Percentiles rank a stretch among this genome's conserved stretches.
Evolutionary conservation across 2,113 vertebrate genomes (phyloP).

Genomic region (Brachirus orientalis): DNA sequence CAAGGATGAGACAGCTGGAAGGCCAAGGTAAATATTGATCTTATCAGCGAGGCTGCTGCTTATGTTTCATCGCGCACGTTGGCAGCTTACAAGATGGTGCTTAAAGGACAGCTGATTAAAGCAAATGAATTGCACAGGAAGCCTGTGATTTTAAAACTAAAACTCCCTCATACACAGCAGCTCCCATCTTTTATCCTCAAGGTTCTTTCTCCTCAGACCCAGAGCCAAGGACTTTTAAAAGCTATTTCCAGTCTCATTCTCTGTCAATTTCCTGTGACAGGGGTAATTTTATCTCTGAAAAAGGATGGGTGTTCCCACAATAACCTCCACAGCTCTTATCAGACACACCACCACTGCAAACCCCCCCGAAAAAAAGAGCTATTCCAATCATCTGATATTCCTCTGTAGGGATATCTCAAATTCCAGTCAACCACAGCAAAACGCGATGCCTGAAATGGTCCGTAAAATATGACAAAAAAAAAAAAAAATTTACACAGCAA

Average conservation of each 20-base stretch:
- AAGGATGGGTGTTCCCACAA: conserved; percentile 72
- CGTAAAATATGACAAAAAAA: conserved; percentile 35
- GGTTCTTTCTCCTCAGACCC: conserved; percentile 45
- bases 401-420: conserved; percentile 43
- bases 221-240: conserved; percentile 56
- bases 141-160: conserved; percentile 30
- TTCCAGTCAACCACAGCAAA: conserved; percentile 43
- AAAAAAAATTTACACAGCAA: conserved; percentile 14
- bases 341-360: conserved; percentile 36
- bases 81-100: neutral
- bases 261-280: conserved; percentile 62
- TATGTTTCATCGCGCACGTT: conserved; percentile 13
- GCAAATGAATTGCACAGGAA: conserved; percentile 16
- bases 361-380: conserved; percentile 33
- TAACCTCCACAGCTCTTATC: conserved; percentile 68
- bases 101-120: conserved; percentile 30
- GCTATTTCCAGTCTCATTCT: conserved; percentile 60
- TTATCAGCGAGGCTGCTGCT: conserved; percentile 26
- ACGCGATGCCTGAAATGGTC: conserved; percentile 45
- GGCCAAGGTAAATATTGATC: conserved; percentile 14
- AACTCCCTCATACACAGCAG: neutral
- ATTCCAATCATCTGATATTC: conserved; percentile 57
- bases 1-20: conserved; percentile 24
- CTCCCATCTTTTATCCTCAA: conserved; percentile 45
- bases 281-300: conserved; percentile 68